Percentiles rank a stretch among this genome's conserved stretches.
phyloP scores from a whole-genome alignment of 2,113 vertebrate species.

The Calypte anna region DNA sequence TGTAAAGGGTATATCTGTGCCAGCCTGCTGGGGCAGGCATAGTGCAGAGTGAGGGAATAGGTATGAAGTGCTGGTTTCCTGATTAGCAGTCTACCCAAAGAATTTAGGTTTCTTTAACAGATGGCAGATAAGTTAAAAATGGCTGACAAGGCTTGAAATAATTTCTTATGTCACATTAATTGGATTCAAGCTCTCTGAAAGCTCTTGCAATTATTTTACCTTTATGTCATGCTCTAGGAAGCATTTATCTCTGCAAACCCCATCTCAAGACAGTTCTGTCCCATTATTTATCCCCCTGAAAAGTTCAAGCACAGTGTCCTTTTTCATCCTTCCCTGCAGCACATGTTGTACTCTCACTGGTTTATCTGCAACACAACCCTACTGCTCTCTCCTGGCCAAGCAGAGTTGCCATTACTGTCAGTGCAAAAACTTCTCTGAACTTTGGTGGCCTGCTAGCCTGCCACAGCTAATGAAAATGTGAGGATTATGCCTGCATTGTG shows the following conservation, averaged over 20 bases:
- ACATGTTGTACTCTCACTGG: background rate
- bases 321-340: conserved; percentile 5
- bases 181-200: conserved; percentile 22
- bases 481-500: background rate
- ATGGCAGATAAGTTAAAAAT: conserved; percentile 44
- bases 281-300: conserved; percentile 42
- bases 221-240: conserved; percentile 35
- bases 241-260: conserved; percentile 24
- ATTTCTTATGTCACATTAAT: conserved; percentile 52
- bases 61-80: background rate
- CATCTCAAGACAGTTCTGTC: conserved; percentile 14
- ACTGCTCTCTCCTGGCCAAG: background rate
- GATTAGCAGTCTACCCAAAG: conserved; percentile 12
- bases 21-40: background rate
- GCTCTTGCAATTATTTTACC: conserved; percentile 38
- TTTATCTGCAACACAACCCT: background rate
- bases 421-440: background rate
- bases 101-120: conserved; percentile 39
- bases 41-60: background rate
- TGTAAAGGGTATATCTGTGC: background rate
- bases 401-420: background rate
- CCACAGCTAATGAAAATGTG: background rate
- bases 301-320: conserved; percentile 17
- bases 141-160: conserved; percentile 37
- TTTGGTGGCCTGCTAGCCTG: background rate